Conservation (phyloP, 2,113 vertebrate species). For the Nansenia antarctica region DNA sequence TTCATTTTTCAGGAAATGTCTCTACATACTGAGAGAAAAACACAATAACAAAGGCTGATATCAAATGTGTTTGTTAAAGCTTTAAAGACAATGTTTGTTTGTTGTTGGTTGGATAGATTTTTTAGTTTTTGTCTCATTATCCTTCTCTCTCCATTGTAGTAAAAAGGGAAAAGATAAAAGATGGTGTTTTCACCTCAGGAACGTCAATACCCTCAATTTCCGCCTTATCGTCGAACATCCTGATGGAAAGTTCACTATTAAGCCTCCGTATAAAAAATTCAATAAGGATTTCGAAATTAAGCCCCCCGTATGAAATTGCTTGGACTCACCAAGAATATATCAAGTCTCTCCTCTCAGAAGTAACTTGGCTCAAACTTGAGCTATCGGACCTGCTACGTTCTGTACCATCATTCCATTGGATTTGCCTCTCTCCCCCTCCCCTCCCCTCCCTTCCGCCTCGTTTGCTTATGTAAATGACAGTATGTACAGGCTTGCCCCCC, state of each 20-base stretch:
- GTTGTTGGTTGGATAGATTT: neutral
- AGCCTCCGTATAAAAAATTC: slow-evolving; percentile 65
- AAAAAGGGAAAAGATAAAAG: slow-evolving; percentile 58
- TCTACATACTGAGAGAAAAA: no score
- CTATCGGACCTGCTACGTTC: neutral
- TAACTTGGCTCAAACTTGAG: neutral
- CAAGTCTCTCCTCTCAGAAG: slow-evolving; percentile 6
- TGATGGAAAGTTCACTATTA: slow-evolving; percentile 68
- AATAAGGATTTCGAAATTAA: slow-evolving; percentile 71
- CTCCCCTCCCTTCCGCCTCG: neutral
- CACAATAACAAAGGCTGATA: slow-evolving; percentile 12
- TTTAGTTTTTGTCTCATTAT: neutral
- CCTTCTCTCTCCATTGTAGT: slow-evolving; percentile 23
- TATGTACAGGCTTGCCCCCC: neutral
- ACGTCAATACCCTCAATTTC: slow-evolving; percentile 73
- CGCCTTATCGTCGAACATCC: slow-evolving; percentile 69
- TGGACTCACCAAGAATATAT: slow-evolving; percentile 30
- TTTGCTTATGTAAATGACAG: slow-evolving; percentile 7
- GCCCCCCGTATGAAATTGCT: slow-evolving; percentile 51
- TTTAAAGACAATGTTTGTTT: neutral
- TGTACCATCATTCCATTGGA: neutral
- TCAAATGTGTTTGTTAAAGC: slow-evolving; percentile 33
- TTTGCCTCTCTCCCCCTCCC: neutral
- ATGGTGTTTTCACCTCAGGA: slow-evolving; percentile 46
- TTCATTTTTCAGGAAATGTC: neutral